Percentiles rank a stretch among this genome's conserved stretches.
Conservation (phyloP, 2,888 invertebrate genomes). For the Papilio demoleus region DNA sequence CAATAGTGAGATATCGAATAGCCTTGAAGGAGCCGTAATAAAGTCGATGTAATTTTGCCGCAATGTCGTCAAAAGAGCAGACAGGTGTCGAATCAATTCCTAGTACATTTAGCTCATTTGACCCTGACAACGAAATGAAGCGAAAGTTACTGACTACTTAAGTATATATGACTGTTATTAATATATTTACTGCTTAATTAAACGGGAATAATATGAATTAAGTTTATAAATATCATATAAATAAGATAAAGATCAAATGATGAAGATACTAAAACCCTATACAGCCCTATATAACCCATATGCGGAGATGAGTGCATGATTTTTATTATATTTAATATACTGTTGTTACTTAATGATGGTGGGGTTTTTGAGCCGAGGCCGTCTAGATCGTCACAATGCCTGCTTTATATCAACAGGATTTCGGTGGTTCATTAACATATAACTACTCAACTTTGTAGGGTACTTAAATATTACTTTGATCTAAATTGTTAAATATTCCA, state of each 20-base stretch:
- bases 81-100: constrained; percentile 58
- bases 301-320: background rate
- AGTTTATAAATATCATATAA: background rate
- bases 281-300: no score
- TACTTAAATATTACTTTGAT: background rate
- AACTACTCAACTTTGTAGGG: background rate
- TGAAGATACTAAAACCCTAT: background rate
- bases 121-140: constrained; percentile 76
- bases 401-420: background rate
- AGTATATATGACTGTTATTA: constrained; percentile 54
- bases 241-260: background rate
- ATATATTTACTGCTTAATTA: constrained; percentile 43
- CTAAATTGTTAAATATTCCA: no score
- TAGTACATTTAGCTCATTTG: constrained; percentile 53
- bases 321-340: background rate
- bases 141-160: constrained; percentile 70
- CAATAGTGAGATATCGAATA: constrained; percentile 50
- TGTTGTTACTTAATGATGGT: constrained; percentile 1
- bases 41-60: constrained; percentile 58
- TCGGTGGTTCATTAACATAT: background rate
- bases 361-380: constrained; percentile 1
- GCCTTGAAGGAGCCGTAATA: constrained; percentile 55
- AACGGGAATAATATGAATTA: background rate
- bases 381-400: background rate
- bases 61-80: constrained; percentile 43